Evolutionary conservation across 2,888 invertebrate species (phyloP).

Genomic region (Cerastoderma edule): DNA sequence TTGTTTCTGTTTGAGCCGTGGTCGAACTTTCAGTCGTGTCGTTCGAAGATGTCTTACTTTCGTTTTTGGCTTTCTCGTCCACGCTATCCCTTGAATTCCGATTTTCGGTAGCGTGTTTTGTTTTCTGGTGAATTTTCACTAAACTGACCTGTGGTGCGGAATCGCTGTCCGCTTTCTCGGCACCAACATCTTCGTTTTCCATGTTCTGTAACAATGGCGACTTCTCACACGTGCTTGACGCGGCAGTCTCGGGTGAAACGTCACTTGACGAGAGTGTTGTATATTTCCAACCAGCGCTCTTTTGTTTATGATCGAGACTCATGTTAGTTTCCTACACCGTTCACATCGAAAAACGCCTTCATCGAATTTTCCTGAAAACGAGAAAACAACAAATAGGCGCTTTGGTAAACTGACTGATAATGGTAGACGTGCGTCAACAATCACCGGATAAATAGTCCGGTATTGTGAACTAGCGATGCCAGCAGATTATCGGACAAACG

Average conservation of each 20-base stretch:
- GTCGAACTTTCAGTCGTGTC: neutral
- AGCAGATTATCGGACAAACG: too few relatives aligned
- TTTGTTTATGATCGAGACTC: neutral
- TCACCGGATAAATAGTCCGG: too few relatives aligned
- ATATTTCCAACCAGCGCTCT: neutral
- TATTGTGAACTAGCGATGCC: too few relatives aligned
- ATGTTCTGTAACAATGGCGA: conserved; percentile 20
- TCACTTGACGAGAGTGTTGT: neutral
- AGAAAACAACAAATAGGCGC: too few relatives aligned
- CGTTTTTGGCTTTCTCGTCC: neutral
- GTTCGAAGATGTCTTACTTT: too few relatives aligned
- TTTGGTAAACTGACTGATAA: too few relatives aligned
- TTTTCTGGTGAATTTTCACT: neutral
- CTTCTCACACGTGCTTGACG: conserved; percentile 8
- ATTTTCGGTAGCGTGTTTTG: neutral
- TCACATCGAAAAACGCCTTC: too few relatives aligned
- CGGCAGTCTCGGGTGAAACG: neutral
- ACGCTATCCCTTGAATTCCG: neutral
- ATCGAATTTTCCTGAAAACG: too few relatives aligned
- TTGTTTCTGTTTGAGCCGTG: neutral
- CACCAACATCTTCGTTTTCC: conserved; percentile 6
- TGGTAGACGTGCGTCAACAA: too few relatives aligned
- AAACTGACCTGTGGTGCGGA: neutral
- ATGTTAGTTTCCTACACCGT: too few relatives aligned
- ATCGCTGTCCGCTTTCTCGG: neutral